phyloP scores from a whole-genome alignment of 1,140 invertebrate genomes.

The Cyclargus thomasi region DNA sequence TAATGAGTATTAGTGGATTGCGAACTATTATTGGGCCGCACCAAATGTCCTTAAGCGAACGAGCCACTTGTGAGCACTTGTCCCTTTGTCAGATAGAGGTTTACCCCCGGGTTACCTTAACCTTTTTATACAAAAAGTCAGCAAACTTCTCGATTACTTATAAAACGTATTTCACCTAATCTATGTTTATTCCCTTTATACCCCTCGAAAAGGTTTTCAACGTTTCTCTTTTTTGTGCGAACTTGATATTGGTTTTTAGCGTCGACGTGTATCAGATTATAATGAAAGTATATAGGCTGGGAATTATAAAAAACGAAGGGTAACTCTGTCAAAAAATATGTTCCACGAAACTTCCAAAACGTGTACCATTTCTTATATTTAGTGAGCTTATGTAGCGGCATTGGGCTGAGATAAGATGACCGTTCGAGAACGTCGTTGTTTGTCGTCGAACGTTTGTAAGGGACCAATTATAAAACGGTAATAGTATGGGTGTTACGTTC shows the following conservation, averaged over 20 bases:
- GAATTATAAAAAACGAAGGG: too few species aligned
- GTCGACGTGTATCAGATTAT: too few species aligned
- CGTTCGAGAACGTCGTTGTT: too few species aligned
- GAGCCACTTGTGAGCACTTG: not conserved
- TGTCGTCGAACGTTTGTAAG: too few species aligned
- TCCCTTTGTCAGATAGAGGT: conserved; percentile 3
- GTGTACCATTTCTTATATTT: too few species aligned
- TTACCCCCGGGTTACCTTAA: not conserved
- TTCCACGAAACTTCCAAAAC: too few species aligned
- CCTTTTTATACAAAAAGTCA: conserved; percentile 6
- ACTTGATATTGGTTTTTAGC: not conserved
- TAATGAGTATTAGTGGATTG: conserved; percentile 28
- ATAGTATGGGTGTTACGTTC: too few species aligned
- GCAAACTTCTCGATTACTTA: conserved; percentile 1
- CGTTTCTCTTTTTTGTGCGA: not conserved
- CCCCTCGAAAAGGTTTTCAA: not conserved
- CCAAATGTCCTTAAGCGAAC: not conserved
- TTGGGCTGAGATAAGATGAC: too few species aligned
- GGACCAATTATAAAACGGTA: too few species aligned
- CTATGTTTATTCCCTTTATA: not conserved
- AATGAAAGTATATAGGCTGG: too few species aligned
- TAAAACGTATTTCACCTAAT: not conserved
- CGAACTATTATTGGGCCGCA: conserved; percentile 23
- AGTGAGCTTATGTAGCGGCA: too few species aligned
- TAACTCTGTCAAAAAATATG: too few species aligned